Base-by-base conservation (phyloP, 2,113 vertebrate species). In the Phalacrocorax pelagicus region DNA sequence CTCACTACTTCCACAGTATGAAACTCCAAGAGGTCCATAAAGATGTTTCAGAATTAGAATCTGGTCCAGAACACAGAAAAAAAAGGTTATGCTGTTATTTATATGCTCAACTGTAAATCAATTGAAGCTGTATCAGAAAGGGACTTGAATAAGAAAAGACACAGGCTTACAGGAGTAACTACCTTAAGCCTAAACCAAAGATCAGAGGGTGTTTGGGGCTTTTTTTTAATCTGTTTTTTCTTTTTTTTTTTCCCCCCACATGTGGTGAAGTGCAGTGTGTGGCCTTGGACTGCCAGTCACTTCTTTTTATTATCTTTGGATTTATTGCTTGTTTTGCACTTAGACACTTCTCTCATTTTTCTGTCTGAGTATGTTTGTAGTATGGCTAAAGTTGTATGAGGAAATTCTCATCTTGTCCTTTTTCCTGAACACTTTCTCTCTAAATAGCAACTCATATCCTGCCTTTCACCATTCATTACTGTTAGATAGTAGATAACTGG, bases 401-500 rank as follows among this genome's bases (percentile, higher is more conserved):
- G 65, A 95, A 94, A 96, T 95, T 97, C 85, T 93, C 92, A 90
- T 96, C 90, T 89, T 89, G 66, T 91, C 89, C 49, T 83, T 87
- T 93, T 91, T 92, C 85, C 92, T 91, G 94, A 95, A 88, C 84
- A 73, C 15, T 70, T 95, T 92, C 46, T 66, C 74, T 86, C 89
- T 80, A 97, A 95, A 95, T 55, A 96, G 81, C 89, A 96, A 63
- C 89, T 95, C 79, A 92, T 95, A 95, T 95, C 87, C 92, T 95
- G 79, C 81, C 87, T 94, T 97, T 96, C 91, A 97, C 74, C 92
- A 93, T 97, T 97, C 81, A 96, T 97, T 97, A 97, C 84, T 73
- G 81, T 94, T 96, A 91, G 89, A 83, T 40, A 6, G 51, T 83
- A 88, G 86, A 91, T 82, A 95, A 85, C 88, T 88, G 94, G 89